A percentile compares a stretch with the other conserved stretches of the same genome.
These are phyloP conservation scores for Leontocebus nigricollis DNA, from an alignment of 2,797 vertebrate species.

Conservation along the genomic window DNA sequence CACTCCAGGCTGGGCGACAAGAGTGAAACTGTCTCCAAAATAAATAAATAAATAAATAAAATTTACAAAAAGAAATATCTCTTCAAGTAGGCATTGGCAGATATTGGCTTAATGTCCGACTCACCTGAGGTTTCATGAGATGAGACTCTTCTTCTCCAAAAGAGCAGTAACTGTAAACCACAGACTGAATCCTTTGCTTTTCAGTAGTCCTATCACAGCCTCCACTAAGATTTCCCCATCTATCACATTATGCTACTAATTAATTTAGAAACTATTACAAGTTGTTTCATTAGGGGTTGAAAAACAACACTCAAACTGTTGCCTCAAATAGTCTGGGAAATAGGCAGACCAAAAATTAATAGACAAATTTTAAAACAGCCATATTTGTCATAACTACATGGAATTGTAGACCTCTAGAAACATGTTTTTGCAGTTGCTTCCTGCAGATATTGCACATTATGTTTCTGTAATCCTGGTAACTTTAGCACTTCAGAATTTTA, in stretches of 20 bases:
- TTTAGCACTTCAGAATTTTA: constrained; percentile 12
- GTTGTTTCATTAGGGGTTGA: neutral
- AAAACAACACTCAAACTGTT: neutral
- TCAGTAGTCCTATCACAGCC: neutral
- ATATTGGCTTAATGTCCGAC: neutral
- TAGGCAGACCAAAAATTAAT: constrained; percentile 13
- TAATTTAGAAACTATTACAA: neutral
- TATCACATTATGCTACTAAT: neutral
- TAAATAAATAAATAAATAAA: too few species aligned
- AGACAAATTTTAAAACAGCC: neutral
- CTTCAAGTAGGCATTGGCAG: neutral
- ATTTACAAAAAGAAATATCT: neutral
- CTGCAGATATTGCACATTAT: neutral
- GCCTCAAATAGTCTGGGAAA: neutral
- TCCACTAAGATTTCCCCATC: neutral
- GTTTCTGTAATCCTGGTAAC: neutral
- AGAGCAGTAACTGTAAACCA: constrained; percentile 1
- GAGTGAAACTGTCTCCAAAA: neutral
- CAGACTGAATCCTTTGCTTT: neutral
- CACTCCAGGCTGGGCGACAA: neutral
- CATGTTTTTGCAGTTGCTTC: neutral
- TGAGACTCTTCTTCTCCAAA: neutral
- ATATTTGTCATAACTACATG: neutral
- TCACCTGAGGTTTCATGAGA: neutral
- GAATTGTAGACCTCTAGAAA: neutral